Conservation (phyloP, 2,113 vertebrate species). For the Antigone vipio region DNA sequence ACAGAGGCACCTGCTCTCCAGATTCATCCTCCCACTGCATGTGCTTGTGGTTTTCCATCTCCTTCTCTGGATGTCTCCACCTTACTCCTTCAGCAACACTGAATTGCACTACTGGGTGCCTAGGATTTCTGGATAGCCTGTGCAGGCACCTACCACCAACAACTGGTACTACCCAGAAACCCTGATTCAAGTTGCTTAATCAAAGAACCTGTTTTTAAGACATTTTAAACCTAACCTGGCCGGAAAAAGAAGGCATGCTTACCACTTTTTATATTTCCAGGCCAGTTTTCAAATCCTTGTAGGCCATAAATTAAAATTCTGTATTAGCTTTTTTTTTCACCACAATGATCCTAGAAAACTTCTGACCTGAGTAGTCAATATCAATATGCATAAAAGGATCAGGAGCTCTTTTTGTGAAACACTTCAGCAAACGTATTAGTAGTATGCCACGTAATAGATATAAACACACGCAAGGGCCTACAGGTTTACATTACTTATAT, state of each 20-base stretch:
- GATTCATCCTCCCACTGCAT: neutral
- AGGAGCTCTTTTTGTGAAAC: neutral
- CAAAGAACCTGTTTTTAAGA: neutral
- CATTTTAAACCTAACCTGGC: neutral
- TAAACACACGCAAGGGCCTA: neutral
- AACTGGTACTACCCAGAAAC: neutral
- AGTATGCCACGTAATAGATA: neutral
- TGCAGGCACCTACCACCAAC: neutral
- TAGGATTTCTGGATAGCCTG: neutral
- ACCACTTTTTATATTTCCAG: neutral
- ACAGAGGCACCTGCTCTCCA: neutral
- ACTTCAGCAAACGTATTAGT: neutral
- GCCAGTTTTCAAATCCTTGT: neutral
- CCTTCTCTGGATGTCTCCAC: neutral
- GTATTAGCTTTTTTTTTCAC: fast-evolving
- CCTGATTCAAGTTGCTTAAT: neutral
- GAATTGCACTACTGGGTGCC: neutral
- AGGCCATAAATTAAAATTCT: neutral
- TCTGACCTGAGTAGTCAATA: neutral
- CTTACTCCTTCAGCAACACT: neutral
- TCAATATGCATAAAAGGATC: neutral
- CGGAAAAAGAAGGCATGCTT: neutral
- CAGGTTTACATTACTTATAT: neutral
- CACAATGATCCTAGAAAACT: neutral
- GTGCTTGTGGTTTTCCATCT: neutral